phyloP scores from a whole-genome alignment of 2,797 vertebrate genomes.

The Leptoclinus maculatus region DNA sequence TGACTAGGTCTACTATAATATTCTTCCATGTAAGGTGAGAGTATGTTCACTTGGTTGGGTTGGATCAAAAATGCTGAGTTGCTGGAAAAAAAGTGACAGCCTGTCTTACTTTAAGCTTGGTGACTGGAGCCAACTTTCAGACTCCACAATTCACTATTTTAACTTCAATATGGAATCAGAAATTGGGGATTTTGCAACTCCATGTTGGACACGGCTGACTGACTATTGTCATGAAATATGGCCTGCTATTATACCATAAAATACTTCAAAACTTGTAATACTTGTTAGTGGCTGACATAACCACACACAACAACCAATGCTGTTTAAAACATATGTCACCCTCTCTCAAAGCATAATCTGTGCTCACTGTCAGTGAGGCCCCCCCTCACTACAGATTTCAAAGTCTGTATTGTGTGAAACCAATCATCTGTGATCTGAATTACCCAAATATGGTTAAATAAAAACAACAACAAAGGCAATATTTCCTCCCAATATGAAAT shows the following conservation, averaged over 20 bases:
- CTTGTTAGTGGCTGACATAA: not conserved
- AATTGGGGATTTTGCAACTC: not conserved
- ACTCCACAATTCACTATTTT: not conserved
- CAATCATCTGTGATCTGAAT: not conserved
- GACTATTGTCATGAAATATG: not conserved
- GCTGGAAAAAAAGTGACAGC: constrained; percentile 26
- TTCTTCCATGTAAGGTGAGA: not conserved
- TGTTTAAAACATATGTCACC: not conserved
- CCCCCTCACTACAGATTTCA: not conserved
- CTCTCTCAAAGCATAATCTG: not conserved
- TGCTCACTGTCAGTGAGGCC: not conserved
- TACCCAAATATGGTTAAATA: not conserved
- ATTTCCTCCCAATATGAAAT: not conserved
- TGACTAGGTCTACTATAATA: not conserved
- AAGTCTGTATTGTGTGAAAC: constrained; percentile 6
- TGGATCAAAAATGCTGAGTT: constrained; percentile 30
- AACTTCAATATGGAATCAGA: constrained; percentile 6
- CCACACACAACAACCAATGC: not conserved
- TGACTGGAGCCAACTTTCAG: not conserved
- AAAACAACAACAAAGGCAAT: not conserved
- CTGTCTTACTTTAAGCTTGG: constrained; percentile 13
- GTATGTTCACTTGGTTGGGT: not conserved
- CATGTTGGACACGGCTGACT: not conserved
- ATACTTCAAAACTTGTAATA: not conserved
- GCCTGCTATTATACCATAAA: not conserved